Evolutionary conservation across 2,113 vertebrate genomes (phyloP).

Genomic region (Rostratula benghalensis): DNA sequence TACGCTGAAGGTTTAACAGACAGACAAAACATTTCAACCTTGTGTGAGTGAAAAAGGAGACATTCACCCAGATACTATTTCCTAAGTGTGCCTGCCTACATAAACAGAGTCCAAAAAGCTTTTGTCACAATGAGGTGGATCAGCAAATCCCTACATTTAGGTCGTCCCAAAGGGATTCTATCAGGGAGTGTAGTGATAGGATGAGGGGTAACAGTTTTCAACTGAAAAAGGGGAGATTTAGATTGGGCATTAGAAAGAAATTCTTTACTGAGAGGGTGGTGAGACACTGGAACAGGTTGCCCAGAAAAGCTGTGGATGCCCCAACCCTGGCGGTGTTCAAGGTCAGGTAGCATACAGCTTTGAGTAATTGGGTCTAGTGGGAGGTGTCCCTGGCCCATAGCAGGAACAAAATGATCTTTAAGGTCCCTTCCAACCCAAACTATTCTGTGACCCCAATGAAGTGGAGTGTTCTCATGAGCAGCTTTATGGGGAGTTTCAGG

Average conservation of each 20-base stretch:
- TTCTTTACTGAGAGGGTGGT: neutral
- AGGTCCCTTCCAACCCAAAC: neutral
- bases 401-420: neutral
- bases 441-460: neutral
- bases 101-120: neutral
- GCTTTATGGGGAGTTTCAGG: neutral
- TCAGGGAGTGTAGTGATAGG: neutral
- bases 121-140: conserved; percentile 19
- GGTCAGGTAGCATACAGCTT: neutral
- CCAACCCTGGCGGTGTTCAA: neutral
- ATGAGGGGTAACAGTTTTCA: neutral
- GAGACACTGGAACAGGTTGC: neutral
- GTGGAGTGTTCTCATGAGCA: neutral
- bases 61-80: neutral
- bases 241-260: neutral
- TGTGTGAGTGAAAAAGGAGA: neutral
- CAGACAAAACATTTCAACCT: neutral
- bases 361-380: neutral
- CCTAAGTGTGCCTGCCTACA: neutral
- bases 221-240: neutral
- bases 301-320: neutral
- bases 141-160: conserved; percentile 29
- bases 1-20: neutral
- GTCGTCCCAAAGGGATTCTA: neutral
- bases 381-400: neutral